These are phyloP conservation scores for Cephus spinipes DNA, from an alignment of 2,888 invertebrate genomes.

Conservation along the genomic window DNA sequence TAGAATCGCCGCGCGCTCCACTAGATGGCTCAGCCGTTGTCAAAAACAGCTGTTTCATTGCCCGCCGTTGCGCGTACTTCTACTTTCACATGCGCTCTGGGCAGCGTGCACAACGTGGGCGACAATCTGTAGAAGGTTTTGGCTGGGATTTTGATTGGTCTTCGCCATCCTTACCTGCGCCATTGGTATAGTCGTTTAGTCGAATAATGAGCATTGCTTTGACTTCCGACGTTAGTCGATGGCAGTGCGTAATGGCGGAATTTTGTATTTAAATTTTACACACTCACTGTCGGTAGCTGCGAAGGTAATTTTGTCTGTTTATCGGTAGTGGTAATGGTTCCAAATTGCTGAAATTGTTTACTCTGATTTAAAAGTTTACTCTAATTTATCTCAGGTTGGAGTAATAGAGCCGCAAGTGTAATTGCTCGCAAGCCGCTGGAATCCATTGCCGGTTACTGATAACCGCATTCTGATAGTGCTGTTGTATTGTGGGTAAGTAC, in stretches of 20 bases:
- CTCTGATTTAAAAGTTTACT: not conserved
- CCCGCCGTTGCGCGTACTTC: constrained; percentile 13
- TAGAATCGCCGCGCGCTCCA: constrained; percentile 42
- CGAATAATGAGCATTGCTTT: not conserved
- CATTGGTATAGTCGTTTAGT: not conserved
- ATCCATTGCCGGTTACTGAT: not conserved
- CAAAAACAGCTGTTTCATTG: constrained; percentile 47
- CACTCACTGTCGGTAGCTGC: not conserved
- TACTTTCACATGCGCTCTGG: not conserved
- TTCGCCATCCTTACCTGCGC: not conserved
- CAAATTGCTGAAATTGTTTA: not conserved
- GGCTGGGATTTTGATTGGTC: not conserved
- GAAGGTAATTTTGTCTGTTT: not conserved
- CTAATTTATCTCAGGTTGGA: not conserved
- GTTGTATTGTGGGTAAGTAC: not conserved
- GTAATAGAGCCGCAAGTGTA: not conserved
- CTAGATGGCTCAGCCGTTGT: constrained; percentile 37
- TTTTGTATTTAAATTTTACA: not conserved
- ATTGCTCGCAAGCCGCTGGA: not conserved
- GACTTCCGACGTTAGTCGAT: not conserved
- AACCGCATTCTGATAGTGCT: not conserved
- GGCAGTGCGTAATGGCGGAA: not conserved
- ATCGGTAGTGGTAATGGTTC: not conserved
- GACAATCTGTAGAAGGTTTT: not conserved
- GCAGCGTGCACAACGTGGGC: not conserved